Conservation (phyloP, 2,888 invertebrate species). For the Perithous albicinctus region DNA sequence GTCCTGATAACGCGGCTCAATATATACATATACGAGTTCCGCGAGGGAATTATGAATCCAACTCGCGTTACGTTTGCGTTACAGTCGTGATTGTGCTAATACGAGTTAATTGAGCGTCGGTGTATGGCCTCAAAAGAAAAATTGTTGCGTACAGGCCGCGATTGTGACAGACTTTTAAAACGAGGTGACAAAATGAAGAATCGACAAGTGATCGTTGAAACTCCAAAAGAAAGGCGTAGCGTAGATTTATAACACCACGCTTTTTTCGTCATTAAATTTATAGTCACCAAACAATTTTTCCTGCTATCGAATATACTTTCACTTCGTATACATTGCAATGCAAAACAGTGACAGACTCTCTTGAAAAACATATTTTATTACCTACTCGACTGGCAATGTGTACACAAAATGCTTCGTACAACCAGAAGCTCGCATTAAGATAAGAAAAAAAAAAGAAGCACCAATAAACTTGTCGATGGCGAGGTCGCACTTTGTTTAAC, state of each 20-base stretch:
- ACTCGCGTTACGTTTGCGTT: conserved; percentile 17
- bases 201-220: background rate
- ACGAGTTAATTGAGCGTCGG: conserved; percentile 15
- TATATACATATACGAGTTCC: background rate
- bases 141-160: conserved; percentile 52
- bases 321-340: background rate
- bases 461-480: conserved; percentile 34
- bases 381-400: conserved; percentile 10
- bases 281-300: background rate
- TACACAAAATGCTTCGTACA: conserved; percentile 25
- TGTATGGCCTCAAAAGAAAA: conserved; percentile 23
- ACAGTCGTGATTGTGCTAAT: conserved; percentile 51
- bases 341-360: background rate
- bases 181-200: background rate
- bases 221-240: no score
- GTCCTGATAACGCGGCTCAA: conserved; percentile 39
- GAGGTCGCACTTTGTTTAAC: conserved; percentile 31
- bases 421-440: conserved; percentile 51
- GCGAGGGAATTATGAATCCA: conserved; percentile 52
- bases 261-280: background rate
- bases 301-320: background rate
- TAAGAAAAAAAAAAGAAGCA: conserved; percentile 56
- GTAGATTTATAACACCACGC: background rate
- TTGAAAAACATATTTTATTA: conserved; percentile 22
- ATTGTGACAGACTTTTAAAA: conserved; percentile 47